A percentile compares a stretch with the other conserved stretches of the same genome.
These are phyloP conservation scores for Vulpes ferrilata DNA, from an alignment of 2,113 vertebrate genomes.

Conservation along the genomic window DNA sequence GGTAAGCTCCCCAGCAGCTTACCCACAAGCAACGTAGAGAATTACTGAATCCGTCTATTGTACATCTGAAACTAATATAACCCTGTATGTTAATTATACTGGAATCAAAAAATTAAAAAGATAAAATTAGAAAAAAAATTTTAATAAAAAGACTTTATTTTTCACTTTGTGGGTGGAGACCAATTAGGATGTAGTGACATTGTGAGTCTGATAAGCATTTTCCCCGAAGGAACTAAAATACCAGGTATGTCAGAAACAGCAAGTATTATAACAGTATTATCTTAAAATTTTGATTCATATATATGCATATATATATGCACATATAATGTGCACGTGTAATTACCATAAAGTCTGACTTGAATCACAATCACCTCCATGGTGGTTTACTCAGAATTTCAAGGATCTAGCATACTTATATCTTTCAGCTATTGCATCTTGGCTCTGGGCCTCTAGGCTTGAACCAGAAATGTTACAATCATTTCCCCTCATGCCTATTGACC, in stretches of 20 bases:
- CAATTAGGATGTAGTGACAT: background rate
- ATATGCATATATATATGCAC: background rate
- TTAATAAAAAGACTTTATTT: background rate
- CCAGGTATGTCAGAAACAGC: background rate
- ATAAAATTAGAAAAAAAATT: background rate
- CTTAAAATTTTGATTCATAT: background rate
- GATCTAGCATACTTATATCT: background rate
- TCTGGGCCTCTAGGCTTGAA: conserved; percentile 23
- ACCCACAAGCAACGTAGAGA: background rate
- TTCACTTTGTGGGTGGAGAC: background rate
- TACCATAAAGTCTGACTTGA: background rate
- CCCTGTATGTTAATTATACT: background rate
- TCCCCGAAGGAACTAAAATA: background rate
- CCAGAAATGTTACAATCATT: background rate
- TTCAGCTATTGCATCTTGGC: background rate
- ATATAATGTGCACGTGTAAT: background rate
- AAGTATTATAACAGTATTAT: background rate
- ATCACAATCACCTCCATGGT: background rate
- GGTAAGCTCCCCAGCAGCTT: too few relatives aligned
- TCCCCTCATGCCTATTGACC: background rate
- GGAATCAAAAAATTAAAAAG: background rate
- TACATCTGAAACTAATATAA: background rate
- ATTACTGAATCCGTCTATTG: background rate
- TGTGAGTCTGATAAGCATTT: background rate
- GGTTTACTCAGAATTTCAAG: background rate